Base-by-base conservation (phyloP, 2,113 vertebrate species). In the Bagarius yarrelli region DNA sequence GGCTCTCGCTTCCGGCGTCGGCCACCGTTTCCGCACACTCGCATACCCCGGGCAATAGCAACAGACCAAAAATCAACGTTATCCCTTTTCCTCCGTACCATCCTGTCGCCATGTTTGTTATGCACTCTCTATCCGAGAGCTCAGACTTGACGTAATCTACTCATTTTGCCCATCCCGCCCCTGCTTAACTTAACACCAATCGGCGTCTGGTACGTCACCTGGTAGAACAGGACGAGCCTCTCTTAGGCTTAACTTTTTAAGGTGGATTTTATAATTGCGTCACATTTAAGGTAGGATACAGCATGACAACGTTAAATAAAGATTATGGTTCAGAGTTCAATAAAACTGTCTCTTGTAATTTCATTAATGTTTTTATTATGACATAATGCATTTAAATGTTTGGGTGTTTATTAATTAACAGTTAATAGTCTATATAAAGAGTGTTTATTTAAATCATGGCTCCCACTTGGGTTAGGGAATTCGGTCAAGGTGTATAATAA, bases 91-190 rank as follows among this genome's bases (percentile, higher is more conserved):
- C 89, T 83, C 87, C 89, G 71, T 88, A 89, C 87, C 83, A 89
- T 64, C 88, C 91, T 78, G 86, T 87, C 91, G 93, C 91, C 93
- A 95, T 94, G 92, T 94, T 94, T 94, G 90, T 94, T 92, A 89
- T 91, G 85, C 73, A 16, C 50, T 27, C 90, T 91, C 87, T n/a
- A n/a, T 89, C 81, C 85, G 88, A 56, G 86, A 90, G 86, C 85
- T 59, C 85, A 79, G 90, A 89, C 88, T 88, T 95, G 93, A 96
- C 94, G 94, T 96, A 92, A 95, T 67, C 81, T 89, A 89, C 84
- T 92, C 83, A 83, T 83, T 90, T 88, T 81, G 69, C 81, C 44
- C 1, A 3, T 21, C 66, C 76, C 90, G 79, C 67, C 84, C 4
- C 16, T 53, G 0, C 61, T 72, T 73, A 73, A 4, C 79, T 73